These are phyloP conservation scores for Eleutherodactylus coqui DNA, from an alignment of 2,797 vertebrate species.

Conservation along the genomic window DNA sequence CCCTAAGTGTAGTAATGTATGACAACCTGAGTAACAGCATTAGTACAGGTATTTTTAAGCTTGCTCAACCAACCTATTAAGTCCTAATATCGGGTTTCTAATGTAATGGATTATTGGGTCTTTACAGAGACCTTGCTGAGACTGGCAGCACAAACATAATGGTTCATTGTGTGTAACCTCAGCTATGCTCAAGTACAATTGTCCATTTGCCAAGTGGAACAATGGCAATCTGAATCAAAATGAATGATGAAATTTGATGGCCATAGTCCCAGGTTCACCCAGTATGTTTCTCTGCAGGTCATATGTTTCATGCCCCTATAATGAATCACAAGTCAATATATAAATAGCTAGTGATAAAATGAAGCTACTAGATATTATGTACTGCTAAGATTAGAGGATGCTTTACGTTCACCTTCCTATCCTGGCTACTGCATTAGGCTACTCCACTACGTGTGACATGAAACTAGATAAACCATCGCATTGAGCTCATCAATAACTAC, in stretches of 20 bases:
- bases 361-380: too few species aligned
- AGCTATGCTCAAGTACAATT: neutral
- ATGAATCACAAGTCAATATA: neutral
- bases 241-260: neutral
- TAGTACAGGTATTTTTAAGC: neutral
- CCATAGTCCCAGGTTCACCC: neutral
- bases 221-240: neutral
- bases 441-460: too few species aligned
- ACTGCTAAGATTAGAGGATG: too few species aligned
- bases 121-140: neutral
- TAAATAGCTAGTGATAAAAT: too few species aligned
- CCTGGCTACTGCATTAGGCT: too few species aligned
- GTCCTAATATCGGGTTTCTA: neutral
- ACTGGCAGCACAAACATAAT: constrained; percentile 13
- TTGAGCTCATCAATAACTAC: too few species aligned
- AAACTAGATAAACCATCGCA: too few species aligned
- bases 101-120: neutral
- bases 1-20: neutral
- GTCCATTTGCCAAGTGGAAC: neutral
- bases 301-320: neutral
- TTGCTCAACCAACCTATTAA: neutral
- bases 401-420: too few species aligned
- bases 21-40: neutral
- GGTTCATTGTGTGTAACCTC: neutral
- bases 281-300: neutral